Evolutionary conservation across 2,888 invertebrate species (phyloP).

Genomic region (Erebia epiphron): DNA sequence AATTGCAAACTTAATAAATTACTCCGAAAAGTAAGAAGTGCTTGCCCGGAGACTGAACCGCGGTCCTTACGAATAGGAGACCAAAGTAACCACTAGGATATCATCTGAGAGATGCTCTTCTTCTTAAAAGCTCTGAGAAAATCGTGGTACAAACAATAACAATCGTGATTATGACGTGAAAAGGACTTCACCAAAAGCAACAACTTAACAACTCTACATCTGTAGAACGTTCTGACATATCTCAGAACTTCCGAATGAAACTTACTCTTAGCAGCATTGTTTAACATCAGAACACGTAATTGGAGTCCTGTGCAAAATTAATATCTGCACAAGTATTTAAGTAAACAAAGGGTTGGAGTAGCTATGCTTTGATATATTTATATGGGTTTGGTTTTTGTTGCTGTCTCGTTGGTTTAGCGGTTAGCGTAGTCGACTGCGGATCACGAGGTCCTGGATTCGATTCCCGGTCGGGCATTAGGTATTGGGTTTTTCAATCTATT

Average conservation of each 20-base stretch:
- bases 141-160: not conserved
- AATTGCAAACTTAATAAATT: too few relatives aligned
- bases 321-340: slow-evolving; percentile 38
- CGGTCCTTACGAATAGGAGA: too few relatives aligned
- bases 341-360: slow-evolving; percentile 35
- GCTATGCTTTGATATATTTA: slow-evolving; percentile 23
- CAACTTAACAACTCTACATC: slow-evolving; percentile 12
- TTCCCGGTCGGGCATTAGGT: too few relatives aligned
- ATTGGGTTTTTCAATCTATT: too few relatives aligned
- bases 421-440: too few relatives aligned
- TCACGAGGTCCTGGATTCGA: too few relatives aligned
- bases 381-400: slow-evolving; percentile 10
- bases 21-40: too few relatives aligned
- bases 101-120: too few relatives aligned
- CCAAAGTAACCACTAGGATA: too few relatives aligned
- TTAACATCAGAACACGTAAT: slow-evolving; percentile 42
- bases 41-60: too few relatives aligned
- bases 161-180: not conserved
- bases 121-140: too few relatives aligned
- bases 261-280: slow-evolving; percentile 33
- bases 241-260: slow-evolving; percentile 29
- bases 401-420: too few relatives aligned
- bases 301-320: slow-evolving; percentile 36
- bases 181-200: not conserved
- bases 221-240: slow-evolving; percentile 29